Evolutionary conservation across 2,113 vertebrate genomes (phyloP), one percentile per base, ranked within the genome.

Genomic region (Tragelaphus buxtoni): DNA sequence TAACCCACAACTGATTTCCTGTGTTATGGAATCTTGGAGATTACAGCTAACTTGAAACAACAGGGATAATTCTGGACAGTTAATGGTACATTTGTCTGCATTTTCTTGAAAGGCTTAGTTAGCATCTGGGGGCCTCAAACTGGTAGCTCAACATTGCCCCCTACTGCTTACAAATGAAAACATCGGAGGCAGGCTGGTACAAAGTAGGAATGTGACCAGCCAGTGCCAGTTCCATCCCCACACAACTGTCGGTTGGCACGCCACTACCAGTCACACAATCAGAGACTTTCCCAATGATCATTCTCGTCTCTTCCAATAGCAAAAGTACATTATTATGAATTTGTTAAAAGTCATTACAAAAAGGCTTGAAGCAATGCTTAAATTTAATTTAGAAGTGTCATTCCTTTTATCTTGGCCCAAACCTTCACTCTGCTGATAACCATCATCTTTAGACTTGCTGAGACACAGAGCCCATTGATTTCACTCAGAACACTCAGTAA

Each of bases 111-210:
- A 97, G 84, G 9, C 77, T 3, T 3, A 60, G 16, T 2, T 3
- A 61, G 13, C 30, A 63, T 42, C 94, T 13, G 14, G 88, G 14
- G 61, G 61, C 63, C 12, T 60, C 90, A 61, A 95, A 97, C 98
- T 63, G 97, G 98, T 98, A 98, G 99, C 99, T 98, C 99, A 99
- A 99, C 99, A 99, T 97, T 99, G 99, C 99, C 99, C 99, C 99
- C 99, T 99, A 97, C 98, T 98, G 99, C 96, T 98, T 45, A 0
- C 2, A 83, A 17, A 18, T 74, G 58, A 60, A 61, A 97, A 86
- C 60, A 42, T 16, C 39, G 4, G 39, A 81, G 0, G 80, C 20
- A 55, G 39, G 4, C 58, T 10, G 13, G 83, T 42, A 35, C 83
- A 77, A 13, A 2, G 53, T 2, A 96, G 26, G 7, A 17, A 26